Percentiles rank a stretch among this genome's conserved stretches.
Conservation (phyloP, 2,888 invertebrate genomes). For the Drosophila borealis region DNA sequence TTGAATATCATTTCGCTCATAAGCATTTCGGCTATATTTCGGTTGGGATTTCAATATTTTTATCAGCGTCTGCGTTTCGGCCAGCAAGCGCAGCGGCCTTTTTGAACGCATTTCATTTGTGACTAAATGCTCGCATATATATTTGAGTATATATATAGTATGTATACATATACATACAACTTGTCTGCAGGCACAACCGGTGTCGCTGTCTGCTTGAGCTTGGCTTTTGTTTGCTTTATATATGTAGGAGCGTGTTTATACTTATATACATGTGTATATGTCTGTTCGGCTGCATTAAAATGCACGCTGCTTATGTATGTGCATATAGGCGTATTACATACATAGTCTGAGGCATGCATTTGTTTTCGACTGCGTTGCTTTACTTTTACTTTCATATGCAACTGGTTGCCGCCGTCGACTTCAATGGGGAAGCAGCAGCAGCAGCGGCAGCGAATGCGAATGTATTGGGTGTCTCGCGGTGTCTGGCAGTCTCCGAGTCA, state of each 20-base stretch:
- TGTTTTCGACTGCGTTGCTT: slow-evolving; percentile 70
- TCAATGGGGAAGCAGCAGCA: slow-evolving; percentile 67
- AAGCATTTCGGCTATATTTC: slow-evolving; percentile 22
- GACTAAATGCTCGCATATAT: slow-evolving; percentile 39
- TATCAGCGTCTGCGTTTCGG: slow-evolving; percentile 58
- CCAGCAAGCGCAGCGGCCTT: slow-evolving; percentile 60
- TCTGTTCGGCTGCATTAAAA: slow-evolving; percentile 42
- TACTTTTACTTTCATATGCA: slow-evolving; percentile 81
- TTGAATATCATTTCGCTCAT: slow-evolving; percentile 46
- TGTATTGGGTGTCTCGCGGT: slow-evolving; percentile 46
- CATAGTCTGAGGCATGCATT: slow-evolving; percentile 49
- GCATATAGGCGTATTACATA: slow-evolving; percentile 45
- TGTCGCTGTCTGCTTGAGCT: slow-evolving; percentile 55
- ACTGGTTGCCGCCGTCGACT: slow-evolving; percentile 66
- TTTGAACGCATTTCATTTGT: slow-evolving; percentile 75
- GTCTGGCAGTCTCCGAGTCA: slow-evolving; percentile 50
- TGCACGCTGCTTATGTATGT: slow-evolving; percentile 25
- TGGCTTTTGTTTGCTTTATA: slow-evolving; percentile 72
- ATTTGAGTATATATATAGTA: slow-evolving; percentile 3
- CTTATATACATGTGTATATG: slow-evolving; percentile 20
- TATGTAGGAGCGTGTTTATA: slow-evolving; percentile 17
- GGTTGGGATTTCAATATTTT: slow-evolving; percentile 34
- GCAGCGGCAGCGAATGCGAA: slow-evolving; percentile 21
- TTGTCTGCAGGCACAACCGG: slow-evolving; percentile 71
- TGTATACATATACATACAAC: slow-evolving; percentile 12